These are phyloP conservation scores for Ptychadena robeensis DNA, from an alignment of 2,797 vertebrate species.

Conservation along the genomic window DNA sequence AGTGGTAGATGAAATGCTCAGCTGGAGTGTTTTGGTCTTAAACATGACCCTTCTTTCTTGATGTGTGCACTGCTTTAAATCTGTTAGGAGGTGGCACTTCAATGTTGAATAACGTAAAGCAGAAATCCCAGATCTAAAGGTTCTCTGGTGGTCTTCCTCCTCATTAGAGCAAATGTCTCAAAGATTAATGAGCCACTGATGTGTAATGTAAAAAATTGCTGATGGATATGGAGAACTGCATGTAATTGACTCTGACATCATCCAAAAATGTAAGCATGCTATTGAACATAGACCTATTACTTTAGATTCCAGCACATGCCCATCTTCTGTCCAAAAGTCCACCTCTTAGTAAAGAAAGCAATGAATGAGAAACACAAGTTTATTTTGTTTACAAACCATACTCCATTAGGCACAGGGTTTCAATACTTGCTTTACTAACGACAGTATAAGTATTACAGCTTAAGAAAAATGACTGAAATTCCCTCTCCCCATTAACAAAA, in stretches of 20 bases:
- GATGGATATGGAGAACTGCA: neutral
- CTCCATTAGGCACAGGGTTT: conserved; percentile 66
- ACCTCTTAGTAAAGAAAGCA: conserved; percentile 19
- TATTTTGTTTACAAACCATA: conserved; percentile 71
- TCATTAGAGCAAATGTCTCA: conserved; percentile 7
- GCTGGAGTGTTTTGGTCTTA: neutral
- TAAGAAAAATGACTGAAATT: conserved; percentile 71
- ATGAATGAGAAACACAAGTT: conserved; percentile 42
- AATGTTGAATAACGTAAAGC: conserved; percentile 27
- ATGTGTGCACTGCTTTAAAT: neutral
- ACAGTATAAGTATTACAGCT: conserved; percentile 69
- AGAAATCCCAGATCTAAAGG: neutral
- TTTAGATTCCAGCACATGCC: conserved; percentile 32
- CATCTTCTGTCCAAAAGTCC: conserved; percentile 8
- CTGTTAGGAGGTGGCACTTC: neutral
- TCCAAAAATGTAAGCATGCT: conserved; percentile 30
- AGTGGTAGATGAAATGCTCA: neutral
- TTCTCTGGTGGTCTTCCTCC: conserved; percentile 43
- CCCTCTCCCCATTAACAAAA: conserved; percentile 69
- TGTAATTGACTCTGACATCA: conserved; percentile 51
- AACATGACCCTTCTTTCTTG: neutral
- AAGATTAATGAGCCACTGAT: conserved; percentile 51
- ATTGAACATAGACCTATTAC: conserved; percentile 63
- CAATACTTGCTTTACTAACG: conserved; percentile 73
- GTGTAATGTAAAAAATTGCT: conserved; percentile 22